Conservation (phyloP, 1,140 invertebrate genomes). For the Acromyrmex charruanus region DNA sequence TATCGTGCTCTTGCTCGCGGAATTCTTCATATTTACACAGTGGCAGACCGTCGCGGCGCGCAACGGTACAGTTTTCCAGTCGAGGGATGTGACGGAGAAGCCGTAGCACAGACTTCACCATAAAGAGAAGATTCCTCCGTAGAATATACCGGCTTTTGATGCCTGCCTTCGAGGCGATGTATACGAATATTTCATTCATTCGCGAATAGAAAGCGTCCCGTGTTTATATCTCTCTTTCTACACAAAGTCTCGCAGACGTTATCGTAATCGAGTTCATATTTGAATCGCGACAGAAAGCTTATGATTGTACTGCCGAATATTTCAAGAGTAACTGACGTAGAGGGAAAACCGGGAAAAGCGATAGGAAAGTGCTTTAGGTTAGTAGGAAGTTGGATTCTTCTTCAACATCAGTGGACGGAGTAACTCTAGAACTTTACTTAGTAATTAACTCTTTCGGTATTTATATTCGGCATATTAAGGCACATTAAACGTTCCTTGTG, state of each 20-base stretch:
- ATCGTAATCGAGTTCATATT: conserved; percentile 49
- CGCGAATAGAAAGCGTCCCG: conserved; percentile 37
- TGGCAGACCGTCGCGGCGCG: conserved; percentile 51
- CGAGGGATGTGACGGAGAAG: conserved; percentile 38
- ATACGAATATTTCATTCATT: conserved; percentile 63
- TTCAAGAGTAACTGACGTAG: conserved; percentile 22
- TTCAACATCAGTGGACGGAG: not conserved
- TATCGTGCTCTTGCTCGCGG: conserved; percentile 52
- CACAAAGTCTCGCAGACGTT: conserved; percentile 35
- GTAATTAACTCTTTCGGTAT: conserved; percentile 32
- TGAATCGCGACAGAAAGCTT: conserved; percentile 47
- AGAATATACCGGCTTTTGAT: conserved; percentile 50
- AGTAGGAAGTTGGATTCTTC: not conserved
- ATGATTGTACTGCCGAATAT: conserved; percentile 47
- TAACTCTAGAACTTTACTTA: not conserved
- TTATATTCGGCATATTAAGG: not conserved
- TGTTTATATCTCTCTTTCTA: conserved; percentile 42
- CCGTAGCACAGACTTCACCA: conserved; percentile 31
- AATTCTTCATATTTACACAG: conserved; percentile 62
- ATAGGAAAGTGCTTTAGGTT: conserved; percentile 31
- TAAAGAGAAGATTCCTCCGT: conserved; percentile 49
- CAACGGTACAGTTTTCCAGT: conserved; percentile 46
- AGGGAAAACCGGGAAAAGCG: not conserved
- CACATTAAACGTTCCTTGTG: not conserved
- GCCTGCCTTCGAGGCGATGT: conserved; percentile 41